phyloP scores from a whole-genome alignment of 2,113 vertebrate species.

The Copsychus sechellarum region DNA sequence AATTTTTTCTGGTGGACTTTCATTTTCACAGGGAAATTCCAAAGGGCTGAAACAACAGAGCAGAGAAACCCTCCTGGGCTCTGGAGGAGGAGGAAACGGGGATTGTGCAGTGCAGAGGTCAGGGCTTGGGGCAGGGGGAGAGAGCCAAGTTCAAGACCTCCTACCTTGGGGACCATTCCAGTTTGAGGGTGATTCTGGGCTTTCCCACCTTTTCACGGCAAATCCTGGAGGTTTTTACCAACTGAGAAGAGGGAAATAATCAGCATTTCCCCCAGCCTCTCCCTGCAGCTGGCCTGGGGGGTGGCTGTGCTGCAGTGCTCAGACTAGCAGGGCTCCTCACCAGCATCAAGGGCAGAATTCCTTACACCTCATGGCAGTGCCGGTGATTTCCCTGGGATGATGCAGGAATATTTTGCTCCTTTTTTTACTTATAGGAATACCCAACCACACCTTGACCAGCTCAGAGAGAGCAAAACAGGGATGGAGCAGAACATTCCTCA shows the following conservation, averaged over 20 bases:
- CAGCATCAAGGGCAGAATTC: background rate
- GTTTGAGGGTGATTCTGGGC: background rate
- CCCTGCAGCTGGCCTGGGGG: accelerated
- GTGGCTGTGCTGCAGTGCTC: background rate
- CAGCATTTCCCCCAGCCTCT: background rate
- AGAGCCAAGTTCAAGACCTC: background rate
- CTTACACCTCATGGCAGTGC: accelerated
- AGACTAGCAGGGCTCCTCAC: accelerated
- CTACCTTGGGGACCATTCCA: background rate
- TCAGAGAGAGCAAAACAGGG: accelerated
- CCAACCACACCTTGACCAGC: accelerated
- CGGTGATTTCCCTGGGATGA: background rate
- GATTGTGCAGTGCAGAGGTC: background rate
- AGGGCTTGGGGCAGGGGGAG: accelerated
- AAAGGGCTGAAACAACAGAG: background rate
- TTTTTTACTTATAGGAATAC: background rate
- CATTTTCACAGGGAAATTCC: conserved; percentile 33
- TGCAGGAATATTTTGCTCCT: background rate
- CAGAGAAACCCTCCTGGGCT: background rate
- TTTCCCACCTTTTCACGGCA: background rate
- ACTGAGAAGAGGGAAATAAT: background rate
- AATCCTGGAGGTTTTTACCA: background rate
- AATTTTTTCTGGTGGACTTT: conserved; percentile 3
- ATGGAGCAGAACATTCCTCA: background rate
- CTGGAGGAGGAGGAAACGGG: background rate